A percentile compares a stretch with the other conserved stretches of the same genome.
These are phyloP conservation scores for Pelusios castaneus DNA, from an alignment of 2,113 vertebrate genomes.

Conservation along the genomic window DNA sequence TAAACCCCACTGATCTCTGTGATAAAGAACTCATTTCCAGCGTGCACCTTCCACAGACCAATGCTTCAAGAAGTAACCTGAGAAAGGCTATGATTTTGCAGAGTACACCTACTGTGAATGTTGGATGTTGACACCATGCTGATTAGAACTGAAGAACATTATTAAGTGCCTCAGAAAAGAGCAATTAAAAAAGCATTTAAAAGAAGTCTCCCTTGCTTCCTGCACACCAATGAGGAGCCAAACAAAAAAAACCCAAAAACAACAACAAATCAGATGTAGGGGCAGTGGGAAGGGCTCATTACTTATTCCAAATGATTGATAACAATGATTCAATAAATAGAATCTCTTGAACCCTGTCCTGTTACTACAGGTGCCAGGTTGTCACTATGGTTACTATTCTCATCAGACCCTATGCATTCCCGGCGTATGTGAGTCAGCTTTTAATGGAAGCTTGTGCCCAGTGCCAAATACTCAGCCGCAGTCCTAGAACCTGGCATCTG, in stretches of 20 bases:
- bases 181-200: background rate
- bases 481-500: background rate
- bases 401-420: background rate
- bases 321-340: background rate
- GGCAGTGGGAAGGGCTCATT: background rate
- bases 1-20: background rate
- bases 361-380: background rate
- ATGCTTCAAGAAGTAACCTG: background rate
- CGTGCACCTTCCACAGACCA: background rate
- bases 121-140: background rate
- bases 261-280: background rate
- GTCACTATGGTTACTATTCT: background rate
- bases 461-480: background rate
- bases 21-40: background rate
- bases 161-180: background rate
- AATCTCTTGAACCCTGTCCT: background rate
- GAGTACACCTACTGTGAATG: background rate
- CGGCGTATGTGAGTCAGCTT: fast-evolving
- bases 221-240: background rate
- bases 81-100: background rate
- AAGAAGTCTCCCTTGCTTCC: background rate
- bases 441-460: background rate
- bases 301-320: background rate
- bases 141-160: background rate
- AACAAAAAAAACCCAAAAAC: background rate